Conservation (phyloP, 2,888 invertebrate genomes). For the Julus scandinavius region DNA sequence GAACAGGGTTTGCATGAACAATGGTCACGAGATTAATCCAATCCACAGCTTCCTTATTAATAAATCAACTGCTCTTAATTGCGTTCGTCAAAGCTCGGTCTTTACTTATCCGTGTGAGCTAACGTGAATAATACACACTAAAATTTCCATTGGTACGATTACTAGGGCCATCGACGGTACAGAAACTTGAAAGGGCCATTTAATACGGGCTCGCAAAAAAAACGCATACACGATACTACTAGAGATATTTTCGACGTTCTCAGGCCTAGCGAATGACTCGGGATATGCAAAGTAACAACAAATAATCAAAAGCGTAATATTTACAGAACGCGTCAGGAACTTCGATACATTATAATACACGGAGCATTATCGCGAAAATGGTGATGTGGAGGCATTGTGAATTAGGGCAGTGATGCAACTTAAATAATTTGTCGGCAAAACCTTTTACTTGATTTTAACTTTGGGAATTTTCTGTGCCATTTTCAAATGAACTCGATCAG, state of each 20-base stretch:
- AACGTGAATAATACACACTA: neutral
- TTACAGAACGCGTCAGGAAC: slow-evolving; percentile 31
- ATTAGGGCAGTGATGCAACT: slow-evolving; percentile 1
- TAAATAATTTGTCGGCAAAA: neutral
- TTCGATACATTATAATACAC: slow-evolving; percentile 19
- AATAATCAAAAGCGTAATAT: neutral
- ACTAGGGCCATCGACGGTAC: neutral
- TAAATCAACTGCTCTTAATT: neutral
- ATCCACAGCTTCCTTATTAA: neutral
- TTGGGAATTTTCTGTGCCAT: too few relatives aligned
- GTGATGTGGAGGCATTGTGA: neutral
- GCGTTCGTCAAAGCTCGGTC: neutral
- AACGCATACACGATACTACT: neutral
- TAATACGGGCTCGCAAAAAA: neutral
- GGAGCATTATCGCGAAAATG: neutral
- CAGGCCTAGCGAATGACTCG: neutral
- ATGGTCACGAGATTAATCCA: neutral
- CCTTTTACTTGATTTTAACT: neutral
- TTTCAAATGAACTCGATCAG: too few relatives aligned
- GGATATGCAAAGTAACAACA: neutral
- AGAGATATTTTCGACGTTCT: neutral
- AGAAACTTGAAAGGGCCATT: neutral
- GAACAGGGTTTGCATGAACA: neutral
- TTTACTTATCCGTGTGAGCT: neutral
- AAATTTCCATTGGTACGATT: neutral